Conservation (phyloP, 2,888 invertebrate species). For the Himalopsyche tibetana region DNA sequence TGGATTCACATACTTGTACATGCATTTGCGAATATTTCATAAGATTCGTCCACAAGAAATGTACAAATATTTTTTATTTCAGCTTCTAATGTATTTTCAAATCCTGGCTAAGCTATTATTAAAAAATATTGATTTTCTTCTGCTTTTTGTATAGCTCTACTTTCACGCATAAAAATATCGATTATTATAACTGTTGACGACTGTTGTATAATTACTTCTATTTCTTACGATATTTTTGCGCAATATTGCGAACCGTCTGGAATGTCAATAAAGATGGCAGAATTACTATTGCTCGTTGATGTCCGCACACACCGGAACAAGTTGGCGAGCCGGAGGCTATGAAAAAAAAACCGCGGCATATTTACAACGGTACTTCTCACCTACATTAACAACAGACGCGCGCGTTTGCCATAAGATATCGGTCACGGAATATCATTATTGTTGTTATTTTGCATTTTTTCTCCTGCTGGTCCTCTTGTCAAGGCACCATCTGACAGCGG, state of each 20-base stretch:
- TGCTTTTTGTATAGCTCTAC: too few relatives aligned
- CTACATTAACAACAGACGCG: conserved; percentile 43
- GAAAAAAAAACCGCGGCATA: conserved; percentile 36
- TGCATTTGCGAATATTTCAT: not conserved
- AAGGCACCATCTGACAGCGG: not conserved
- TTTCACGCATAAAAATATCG: too few relatives aligned
- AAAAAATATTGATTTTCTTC: too few relatives aligned
- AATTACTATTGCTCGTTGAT: conserved; percentile 4
- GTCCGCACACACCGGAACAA: conserved; percentile 44
- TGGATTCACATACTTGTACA: not conserved
- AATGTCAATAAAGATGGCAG: conserved; percentile 6
- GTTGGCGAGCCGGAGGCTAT: conserved; percentile 34
- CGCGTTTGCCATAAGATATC: conserved; percentile 48
- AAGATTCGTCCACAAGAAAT: not conserved
- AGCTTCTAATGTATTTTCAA: too few relatives aligned
- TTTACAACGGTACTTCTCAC: conserved; percentile 53
- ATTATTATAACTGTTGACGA: too few relatives aligned
- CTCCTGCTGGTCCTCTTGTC: not conserved
- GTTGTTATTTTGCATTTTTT: conserved; percentile 24
- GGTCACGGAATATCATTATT: conserved; percentile 51
- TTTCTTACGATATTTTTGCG: not conserved
- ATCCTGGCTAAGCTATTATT: too few relatives aligned
- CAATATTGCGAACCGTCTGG: conserved; percentile 6
- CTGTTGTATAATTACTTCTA: too few relatives aligned
- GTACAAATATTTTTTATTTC: too few relatives aligned